Base-by-base conservation (phyloP, 2,888 invertebrate species). In the Oeneis ivallda region DNA sequence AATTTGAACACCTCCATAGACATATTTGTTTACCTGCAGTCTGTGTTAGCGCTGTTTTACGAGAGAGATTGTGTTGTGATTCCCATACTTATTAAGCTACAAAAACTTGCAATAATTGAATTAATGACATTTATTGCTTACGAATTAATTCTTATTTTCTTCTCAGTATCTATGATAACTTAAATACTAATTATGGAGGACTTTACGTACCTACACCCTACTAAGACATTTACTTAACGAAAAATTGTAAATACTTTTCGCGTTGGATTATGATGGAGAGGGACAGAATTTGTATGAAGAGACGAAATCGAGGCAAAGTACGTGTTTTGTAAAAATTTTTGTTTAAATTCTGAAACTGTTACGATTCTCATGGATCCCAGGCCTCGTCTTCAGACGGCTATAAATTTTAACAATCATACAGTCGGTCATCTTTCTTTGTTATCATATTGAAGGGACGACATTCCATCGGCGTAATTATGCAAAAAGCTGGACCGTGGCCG, bases 361-460 rank as follows among this genome's bases (percentile, higher is more conserved):
- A 61, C 66, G 74, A 72, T 86, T 86, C 85, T 80, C 84, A 82
- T 80, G 84, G 79, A 43, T 75, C 75, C 71, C 77, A 75, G 77
- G 74, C 72, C 71, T 69, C 65, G 69, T 68, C 62, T 70, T 72
- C 67, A 75, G 78, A 75, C 76, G 68, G 77, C 81, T 74, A 86
- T 86, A 87, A 86, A 85, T 88, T 83, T 83, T 76, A 76, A 74
- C 80, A 79, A 81, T 87, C 83, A 86, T 86, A 86, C 76, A 83
- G 82, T 80, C 81, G 85, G 86, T 89, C 85, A 89, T 89, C 84
- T 89, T 89, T 86, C 84, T 89, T 91, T 90, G 87, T 90, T 89
- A 89, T 89, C 79, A 90, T 88, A 87, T 89, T 86, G 86, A 83
- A 85, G 79, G 83, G 83, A 82, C 87, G 84, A 80, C 87, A 90